Conservation (phyloP, 2,888 invertebrate genomes). For the Carcina quercana region DNA sequence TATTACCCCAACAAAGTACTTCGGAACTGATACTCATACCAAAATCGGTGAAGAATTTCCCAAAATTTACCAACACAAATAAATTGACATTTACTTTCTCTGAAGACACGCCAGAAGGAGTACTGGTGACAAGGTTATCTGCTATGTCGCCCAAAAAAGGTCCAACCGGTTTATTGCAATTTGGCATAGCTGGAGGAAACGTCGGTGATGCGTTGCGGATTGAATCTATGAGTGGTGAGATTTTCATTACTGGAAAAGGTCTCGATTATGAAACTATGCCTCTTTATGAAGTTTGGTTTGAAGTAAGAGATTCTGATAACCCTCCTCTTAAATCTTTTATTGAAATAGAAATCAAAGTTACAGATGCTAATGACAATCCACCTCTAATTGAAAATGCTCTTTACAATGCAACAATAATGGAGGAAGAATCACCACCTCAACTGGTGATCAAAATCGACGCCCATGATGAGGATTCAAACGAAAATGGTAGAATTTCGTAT, state of each 20-base stretch:
- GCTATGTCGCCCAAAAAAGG: conserved; percentile 89
- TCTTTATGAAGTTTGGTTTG: conserved; percentile 93
- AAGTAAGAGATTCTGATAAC: conserved; percentile 89
- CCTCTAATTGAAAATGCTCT: conserved; percentile 86
- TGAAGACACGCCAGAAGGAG: conserved; percentile 86
- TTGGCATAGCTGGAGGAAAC: conserved; percentile 95
- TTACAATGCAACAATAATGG: conserved; percentile 89
- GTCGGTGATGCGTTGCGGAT: conserved; percentile 89
- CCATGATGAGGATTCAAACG: conserved; percentile 88
- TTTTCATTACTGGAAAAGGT: conserved; percentile 85
- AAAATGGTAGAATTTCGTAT: conserved; percentile 90
- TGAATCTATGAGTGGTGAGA: conserved; percentile 85
- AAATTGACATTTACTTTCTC: conserved; percentile 84
- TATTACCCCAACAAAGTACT: conserved; percentile 78
- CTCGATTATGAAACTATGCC: conserved; percentile 90
- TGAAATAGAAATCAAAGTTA: conserved; percentile 89
- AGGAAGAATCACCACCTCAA: conserved; percentile 89
- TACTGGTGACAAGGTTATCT: conserved; percentile 82
- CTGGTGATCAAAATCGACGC: conserved; percentile 84
- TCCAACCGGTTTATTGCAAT: conserved; percentile 79
- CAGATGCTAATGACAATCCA: conserved; percentile 94
- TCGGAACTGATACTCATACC: conserved; percentile 85
- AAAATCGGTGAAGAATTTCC: conserved; percentile 85
- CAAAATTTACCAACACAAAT: conserved; percentile 81
- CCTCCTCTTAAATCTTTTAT: conserved; percentile 87